Conservation (phyloP, 2,888 invertebrate species). For the Athalia rosae region DNA sequence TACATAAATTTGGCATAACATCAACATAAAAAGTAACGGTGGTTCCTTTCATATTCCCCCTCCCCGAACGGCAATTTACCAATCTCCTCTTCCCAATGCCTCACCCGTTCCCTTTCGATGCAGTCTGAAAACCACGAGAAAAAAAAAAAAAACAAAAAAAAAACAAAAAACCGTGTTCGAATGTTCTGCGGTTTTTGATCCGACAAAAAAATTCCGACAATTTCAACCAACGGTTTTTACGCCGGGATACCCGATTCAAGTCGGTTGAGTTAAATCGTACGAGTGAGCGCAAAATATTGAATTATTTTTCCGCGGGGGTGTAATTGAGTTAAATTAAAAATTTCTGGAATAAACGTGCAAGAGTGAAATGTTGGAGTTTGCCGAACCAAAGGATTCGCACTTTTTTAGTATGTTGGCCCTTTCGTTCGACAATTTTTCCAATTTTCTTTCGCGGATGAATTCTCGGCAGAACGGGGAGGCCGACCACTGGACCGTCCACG, state of each 20-base stretch:
- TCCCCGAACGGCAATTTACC: slow-evolving; percentile 40
- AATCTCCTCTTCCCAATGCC: slow-evolving; percentile 57
- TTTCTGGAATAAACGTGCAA: too few relatives aligned
- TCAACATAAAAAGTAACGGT: slow-evolving; percentile 56
- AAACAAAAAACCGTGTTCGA: too few relatives aligned
- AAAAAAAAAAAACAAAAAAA: too few relatives aligned
- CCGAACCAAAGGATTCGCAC: neutral
- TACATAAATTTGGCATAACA: slow-evolving; percentile 55
- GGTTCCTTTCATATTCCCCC: slow-evolving; percentile 47
- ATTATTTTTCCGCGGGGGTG: too few relatives aligned
- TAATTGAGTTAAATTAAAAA: too few relatives aligned
- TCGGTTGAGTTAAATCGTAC: too few relatives aligned
- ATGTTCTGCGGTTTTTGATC: too few relatives aligned
- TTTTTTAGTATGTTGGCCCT: slow-evolving; percentile 12
- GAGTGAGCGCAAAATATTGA: too few relatives aligned
- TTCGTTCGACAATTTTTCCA: neutral
- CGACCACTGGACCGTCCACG: slow-evolving; percentile 1
- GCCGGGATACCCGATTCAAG: too few relatives aligned
- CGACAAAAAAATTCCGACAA: too few relatives aligned
- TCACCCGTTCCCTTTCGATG: slow-evolving; percentile 24
- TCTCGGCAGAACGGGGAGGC: slow-evolving; percentile 7
- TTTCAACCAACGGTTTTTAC: too few relatives aligned
- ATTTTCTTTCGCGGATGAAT: slow-evolving; percentile 15
- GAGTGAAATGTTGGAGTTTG: too few relatives aligned
- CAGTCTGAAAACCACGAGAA: neutral